A percentile compares a stretch with the other conserved stretches of the same genome.
These are phyloP conservation scores for Probaryconus sp. DNA, from an alignment of 1,140 invertebrate species.

Conservation along the genomic window DNA sequence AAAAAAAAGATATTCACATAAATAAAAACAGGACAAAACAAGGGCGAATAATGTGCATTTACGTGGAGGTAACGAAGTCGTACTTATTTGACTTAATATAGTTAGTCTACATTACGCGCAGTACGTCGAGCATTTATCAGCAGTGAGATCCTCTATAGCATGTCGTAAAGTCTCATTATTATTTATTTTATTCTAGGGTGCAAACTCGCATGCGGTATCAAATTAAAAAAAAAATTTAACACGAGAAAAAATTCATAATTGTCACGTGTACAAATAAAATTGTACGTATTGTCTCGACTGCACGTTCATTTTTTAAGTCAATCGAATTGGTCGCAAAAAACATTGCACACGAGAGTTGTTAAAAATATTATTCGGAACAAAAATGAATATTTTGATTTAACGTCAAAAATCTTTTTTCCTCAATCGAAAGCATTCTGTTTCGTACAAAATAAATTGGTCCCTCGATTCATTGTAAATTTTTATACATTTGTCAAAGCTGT, in stretches of 20 bases:
- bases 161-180: conserved; percentile 35
- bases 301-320: too few relatives aligned
- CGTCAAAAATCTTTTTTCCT: too few relatives aligned
- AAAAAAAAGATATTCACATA: conserved; percentile 20
- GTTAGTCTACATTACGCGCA: conserved; percentile 50
- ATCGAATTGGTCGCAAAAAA: too few relatives aligned
- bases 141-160: conserved; percentile 24
- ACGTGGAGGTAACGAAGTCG: conserved; percentile 54
- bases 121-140: conserved; percentile 36
- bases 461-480: too few relatives aligned
- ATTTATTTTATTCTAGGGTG: conserved; percentile 40
- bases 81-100: conserved; percentile 59
- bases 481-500: too few relatives aligned
- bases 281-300: too few relatives aligned
- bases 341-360: too few relatives aligned
- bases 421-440: too few relatives aligned
- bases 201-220: conserved; percentile 15
- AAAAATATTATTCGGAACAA: too few relatives aligned
- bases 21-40: conserved; percentile 30
- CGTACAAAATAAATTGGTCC: too few relatives aligned
- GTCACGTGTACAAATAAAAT: too few relatives aligned
- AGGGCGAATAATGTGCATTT: conserved; percentile 46
- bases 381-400: too few relatives aligned
- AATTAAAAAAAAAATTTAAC: conserved; percentile 21
- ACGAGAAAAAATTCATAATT: conserved; percentile 18